Conservation (phyloP, 1,140 invertebrate genomes). For the Macrobrachium nipponense region DNA sequence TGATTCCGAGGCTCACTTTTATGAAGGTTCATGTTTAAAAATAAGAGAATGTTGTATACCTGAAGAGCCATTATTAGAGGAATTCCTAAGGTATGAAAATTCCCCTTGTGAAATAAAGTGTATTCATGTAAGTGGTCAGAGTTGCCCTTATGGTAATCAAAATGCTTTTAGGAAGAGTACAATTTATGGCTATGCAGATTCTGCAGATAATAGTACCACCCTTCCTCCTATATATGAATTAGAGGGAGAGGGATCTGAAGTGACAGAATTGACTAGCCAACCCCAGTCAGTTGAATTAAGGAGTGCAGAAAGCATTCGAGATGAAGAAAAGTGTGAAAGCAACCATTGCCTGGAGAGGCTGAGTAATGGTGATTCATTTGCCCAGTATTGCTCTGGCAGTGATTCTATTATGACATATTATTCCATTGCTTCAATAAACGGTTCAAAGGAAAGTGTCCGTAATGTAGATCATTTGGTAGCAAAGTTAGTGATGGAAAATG, state of each 20-base stretch:
- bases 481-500: conserved; percentile 5
- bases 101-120: no score
- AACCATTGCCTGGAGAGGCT: not conserved
- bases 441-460: conserved; percentile 30
- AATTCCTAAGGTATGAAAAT: no score
- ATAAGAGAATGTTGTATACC: conserved; percentile 34
- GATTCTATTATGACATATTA: conserved; percentile 64
- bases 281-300: conserved; percentile 54
- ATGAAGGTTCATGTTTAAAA: conserved; percentile 35
- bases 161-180: conserved; percentile 10
- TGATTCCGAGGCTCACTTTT: conserved; percentile 41
- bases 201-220: conserved; percentile 47
- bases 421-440: conserved; percentile 30
- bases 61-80: not conserved
- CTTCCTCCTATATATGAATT: conserved; percentile 63
- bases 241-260: conserved; percentile 54
- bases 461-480: conserved; percentile 41
- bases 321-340: conserved; percentile 39
- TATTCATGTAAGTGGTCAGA: no score
- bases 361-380: conserved; percentile 3
- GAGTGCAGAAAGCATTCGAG: conserved; percentile 49
- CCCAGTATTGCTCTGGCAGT: conserved; percentile 52
- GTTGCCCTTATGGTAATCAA: not conserved
- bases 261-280: conserved; percentile 52
- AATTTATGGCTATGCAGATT: conserved; percentile 38